Evolutionary conservation across 2,797 vertebrate genomes (phyloP).

Genomic region (Ptychobarbus kaznakovi): DNA sequence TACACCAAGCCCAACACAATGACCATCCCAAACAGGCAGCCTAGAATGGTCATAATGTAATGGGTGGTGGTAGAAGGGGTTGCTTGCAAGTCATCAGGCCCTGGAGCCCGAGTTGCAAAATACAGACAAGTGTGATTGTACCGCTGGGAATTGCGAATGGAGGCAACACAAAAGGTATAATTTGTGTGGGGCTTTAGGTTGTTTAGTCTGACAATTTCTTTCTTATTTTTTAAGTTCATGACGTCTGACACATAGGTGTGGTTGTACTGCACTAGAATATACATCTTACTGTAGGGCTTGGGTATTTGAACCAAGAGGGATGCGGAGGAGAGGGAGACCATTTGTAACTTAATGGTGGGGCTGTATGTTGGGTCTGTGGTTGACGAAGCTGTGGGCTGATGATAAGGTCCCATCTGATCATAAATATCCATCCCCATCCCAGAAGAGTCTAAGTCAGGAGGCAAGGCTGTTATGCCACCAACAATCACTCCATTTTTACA

Average conservation of each 20-base stretch:
- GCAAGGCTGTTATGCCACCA: slow-evolving; percentile 85
- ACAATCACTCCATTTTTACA: slow-evolving; percentile 92
- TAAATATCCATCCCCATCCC: slow-evolving; percentile 84
- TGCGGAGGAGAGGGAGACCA: slow-evolving; percentile 88
- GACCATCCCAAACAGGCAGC: slow-evolving; percentile 90
- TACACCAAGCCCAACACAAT: slow-evolving; percentile 88
- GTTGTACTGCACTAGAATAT: slow-evolving; percentile 96
- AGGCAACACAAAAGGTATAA: slow-evolving; percentile 97
- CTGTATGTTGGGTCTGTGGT: slow-evolving; percentile 84
- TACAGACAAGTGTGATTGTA: slow-evolving; percentile 89
- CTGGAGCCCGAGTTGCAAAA: slow-evolving; percentile 82
- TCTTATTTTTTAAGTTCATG: slow-evolving; percentile 92
- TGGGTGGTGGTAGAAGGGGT: slow-evolving; percentile 88
- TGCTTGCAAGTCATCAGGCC: slow-evolving; percentile 77
- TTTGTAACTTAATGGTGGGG: slow-evolving; percentile 91
- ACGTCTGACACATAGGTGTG: slow-evolving; percentile 92
- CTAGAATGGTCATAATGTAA: slow-evolving; percentile 91
- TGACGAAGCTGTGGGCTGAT: slow-evolving; percentile 85
- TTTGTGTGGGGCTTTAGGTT: slow-evolving; percentile 92
- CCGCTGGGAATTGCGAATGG: slow-evolving; percentile 93
- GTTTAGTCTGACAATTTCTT: slow-evolving; percentile 90
- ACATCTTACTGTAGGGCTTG: slow-evolving; percentile 96
- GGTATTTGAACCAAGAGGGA: slow-evolving; percentile 94
- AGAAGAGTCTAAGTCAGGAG: slow-evolving; percentile 89
- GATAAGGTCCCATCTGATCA: slow-evolving; percentile 74